These are phyloP conservation scores for Xenops minutus DNA, from an alignment of 2,797 vertebrate genomes.

Conservation along the genomic window DNA sequence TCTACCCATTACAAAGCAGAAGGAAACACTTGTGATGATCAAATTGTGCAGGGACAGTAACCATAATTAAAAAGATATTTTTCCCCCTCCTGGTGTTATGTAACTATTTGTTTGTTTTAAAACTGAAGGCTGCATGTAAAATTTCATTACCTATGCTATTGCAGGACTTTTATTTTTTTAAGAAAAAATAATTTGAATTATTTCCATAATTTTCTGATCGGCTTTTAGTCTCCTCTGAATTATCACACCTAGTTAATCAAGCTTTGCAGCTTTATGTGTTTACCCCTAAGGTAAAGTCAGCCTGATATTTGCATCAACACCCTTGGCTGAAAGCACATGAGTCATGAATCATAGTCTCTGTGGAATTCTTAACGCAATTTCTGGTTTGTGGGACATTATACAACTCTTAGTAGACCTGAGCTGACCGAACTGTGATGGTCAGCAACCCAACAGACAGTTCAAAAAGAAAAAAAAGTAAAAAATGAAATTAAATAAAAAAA, in stretches of 20 bases:
- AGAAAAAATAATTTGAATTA: neutral
- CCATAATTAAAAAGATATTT: neutral
- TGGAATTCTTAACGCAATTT: neutral
- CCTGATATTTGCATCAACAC: neutral
- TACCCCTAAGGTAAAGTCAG: neutral
- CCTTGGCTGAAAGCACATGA: neutral
- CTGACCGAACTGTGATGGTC: neutral
- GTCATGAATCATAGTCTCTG: neutral
- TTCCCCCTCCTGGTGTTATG: rapidly evolving
- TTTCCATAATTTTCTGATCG: neutral
- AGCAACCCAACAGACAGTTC: neutral
- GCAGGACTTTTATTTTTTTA: neutral
- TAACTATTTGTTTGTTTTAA: neutral
- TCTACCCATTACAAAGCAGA: neutral
- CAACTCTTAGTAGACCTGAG: neutral
- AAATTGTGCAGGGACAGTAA: neutral
- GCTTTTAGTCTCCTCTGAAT: neutral
- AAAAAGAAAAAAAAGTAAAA: neutral
- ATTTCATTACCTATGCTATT: neutral
- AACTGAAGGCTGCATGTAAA: neutral
- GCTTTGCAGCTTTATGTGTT: neutral
- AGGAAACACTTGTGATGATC: neutral
- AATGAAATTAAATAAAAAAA: neutral
- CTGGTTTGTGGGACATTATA: neutral
- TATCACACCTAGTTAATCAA: neutral